Conservation (phyloP, 2,113 vertebrate species). For the Sterrhoptilus dennistouni region DNA sequence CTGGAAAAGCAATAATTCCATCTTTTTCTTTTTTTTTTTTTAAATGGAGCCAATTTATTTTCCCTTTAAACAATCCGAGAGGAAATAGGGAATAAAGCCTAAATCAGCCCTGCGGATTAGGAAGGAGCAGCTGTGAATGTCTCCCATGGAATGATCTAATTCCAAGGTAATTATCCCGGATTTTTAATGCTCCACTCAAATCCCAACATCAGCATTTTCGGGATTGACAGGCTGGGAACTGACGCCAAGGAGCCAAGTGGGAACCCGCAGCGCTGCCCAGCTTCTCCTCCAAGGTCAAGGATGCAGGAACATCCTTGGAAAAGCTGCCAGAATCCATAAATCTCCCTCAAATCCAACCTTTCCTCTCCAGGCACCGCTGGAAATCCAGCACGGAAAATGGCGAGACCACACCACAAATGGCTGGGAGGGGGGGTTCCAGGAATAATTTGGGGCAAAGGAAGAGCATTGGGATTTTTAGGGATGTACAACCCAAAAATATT, state of each 20-base stretch:
- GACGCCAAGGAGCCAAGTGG: not conserved
- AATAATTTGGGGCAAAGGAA: not conserved
- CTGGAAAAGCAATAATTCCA: not conserved
- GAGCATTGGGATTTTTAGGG: not conserved
- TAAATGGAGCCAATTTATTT: not conserved
- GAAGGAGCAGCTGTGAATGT: not conserved
- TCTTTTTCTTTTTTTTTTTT: not conserved
- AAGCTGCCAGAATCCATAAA: conserved; percentile 34
- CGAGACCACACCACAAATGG: rapidly evolving
- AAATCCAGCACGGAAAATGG: not conserved
- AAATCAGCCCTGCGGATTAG: not conserved
- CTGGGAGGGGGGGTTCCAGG: not conserved
- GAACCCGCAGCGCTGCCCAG: not conserved
- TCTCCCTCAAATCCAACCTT: not conserved
- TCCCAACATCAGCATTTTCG: not conserved
- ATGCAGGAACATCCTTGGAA: not conserved
- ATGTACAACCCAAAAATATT: too few relatives aligned
- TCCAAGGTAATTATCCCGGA: not conserved
- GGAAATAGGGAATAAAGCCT: not conserved
- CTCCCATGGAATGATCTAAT: not conserved
- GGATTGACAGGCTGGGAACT: not conserved
- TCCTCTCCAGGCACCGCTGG: not conserved
- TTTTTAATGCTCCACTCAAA: not conserved
- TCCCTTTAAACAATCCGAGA: not conserved
- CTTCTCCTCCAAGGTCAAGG: conserved; percentile 23